phyloP scores from a whole-genome alignment of 2,888 invertebrate genomes.

The Pammene fasciana region DNA sequence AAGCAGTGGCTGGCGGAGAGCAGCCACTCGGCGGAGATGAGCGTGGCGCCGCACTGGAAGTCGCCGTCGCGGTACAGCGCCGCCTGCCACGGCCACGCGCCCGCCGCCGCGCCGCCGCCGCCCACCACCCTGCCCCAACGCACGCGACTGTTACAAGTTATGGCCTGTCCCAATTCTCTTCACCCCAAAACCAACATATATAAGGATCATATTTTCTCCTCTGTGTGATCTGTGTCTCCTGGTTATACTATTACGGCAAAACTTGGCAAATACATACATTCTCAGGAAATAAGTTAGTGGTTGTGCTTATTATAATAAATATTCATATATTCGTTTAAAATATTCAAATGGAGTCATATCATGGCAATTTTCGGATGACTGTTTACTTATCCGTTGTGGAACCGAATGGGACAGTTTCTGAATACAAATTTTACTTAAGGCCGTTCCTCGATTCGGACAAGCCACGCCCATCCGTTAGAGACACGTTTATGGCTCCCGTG shows the following conservation, averaged over 20 bases:
- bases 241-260: no score
- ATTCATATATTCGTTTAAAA: no score
- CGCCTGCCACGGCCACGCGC: slow-evolving; percentile 94
- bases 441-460: no score
- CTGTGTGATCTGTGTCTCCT: no score
- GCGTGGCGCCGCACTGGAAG: slow-evolving; percentile 92
- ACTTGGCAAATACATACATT: no score
- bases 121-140: slow-evolving; percentile 89
- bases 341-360: no score
- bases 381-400: background rate
- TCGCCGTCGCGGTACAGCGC: slow-evolving; percentile 92
- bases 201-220: no score
- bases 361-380: background rate
- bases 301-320: no score
- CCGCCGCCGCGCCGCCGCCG: slow-evolving; percentile 88
- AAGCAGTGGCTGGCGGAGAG: slow-evolving; percentile 92
- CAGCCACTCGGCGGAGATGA: slow-evolving; percentile 88
- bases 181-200: background rate
- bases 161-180: slow-evolving; percentile 51
- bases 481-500: no score
- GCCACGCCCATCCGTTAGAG: no score
- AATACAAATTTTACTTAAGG: background rate
- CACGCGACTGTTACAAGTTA: slow-evolving; percentile 80
- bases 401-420: background rate
- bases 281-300: no score